Percentiles rank a stretch among this genome's conserved stretches.
Conservation (phyloP, 2,113 vertebrate species). For the Ochotona curzoniae region DNA sequence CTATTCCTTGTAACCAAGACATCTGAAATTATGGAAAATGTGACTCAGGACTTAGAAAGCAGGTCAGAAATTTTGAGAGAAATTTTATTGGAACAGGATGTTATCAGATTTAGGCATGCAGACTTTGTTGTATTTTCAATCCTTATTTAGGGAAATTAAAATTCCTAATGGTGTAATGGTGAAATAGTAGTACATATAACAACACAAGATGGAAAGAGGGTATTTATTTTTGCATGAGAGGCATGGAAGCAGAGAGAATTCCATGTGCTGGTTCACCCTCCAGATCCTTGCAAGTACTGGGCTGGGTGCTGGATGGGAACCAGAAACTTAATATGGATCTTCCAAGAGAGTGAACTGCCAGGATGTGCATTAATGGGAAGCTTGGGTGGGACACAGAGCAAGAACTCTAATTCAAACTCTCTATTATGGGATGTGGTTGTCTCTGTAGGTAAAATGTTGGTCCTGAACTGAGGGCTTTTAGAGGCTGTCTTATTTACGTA, state of each 20-base stretch:
- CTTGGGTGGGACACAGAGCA: no score
- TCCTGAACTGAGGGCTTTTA: not conserved
- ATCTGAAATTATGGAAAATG: not conserved
- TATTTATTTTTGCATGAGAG: no score
- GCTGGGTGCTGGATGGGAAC: no score
- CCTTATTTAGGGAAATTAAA: not conserved
- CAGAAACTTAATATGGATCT: no score
- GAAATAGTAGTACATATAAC: not conserved
- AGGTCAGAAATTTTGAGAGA: not conserved
- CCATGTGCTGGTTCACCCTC: no score
- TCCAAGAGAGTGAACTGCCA: no score
- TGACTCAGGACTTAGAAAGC: not conserved
- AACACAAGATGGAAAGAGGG: not conserved
- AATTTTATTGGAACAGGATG: not conserved
- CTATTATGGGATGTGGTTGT: no score
- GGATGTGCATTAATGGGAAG: no score
- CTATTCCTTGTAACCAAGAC: not conserved
- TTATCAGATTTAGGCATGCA: not conserved
- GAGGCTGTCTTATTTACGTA: not conserved
- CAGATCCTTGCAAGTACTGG: no score
- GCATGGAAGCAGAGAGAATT: no score
- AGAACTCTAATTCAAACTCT: no score
- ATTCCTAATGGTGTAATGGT: not conserved
- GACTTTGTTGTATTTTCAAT: not conserved
- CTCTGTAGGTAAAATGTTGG: no score